These are phyloP conservation scores for Phalanger gymnotis DNA, from an alignment of 2,797 vertebrate genomes.

Conservation along the genomic window DNA sequence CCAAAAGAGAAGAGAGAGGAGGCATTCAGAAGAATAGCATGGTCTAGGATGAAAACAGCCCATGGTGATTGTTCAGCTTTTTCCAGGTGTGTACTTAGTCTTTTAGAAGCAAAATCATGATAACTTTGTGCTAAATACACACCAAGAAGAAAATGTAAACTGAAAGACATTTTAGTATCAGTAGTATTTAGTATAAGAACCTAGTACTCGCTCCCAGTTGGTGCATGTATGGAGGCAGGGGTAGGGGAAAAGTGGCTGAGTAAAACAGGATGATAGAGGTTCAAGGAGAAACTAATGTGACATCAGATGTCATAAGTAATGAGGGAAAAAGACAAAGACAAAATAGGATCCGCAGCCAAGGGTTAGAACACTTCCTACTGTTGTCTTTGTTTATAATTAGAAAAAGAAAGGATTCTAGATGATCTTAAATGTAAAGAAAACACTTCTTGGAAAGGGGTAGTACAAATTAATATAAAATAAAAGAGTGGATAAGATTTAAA, in stretches of 20 bases:
- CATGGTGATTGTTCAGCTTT: constrained; percentile 29
- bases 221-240: too few species aligned
- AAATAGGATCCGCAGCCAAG: not conserved
- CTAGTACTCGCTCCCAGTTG: not conserved
- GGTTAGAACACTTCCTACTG: not conserved
- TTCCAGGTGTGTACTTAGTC: constrained; percentile 40
- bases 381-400: not conserved
- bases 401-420: not conserved
- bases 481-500: too few species aligned
- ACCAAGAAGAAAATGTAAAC: constrained; percentile 37
- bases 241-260: not conserved
- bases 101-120: constrained; percentile 45
- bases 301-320: not conserved
- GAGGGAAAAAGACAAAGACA: not conserved
- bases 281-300: not conserved
- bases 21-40: not conserved
- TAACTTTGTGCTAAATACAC: constrained; percentile 23
- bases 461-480: too few species aligned
- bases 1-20: accelerated
- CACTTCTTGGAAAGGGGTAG: not conserved
- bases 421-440: not conserved
- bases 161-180: constrained; percentile 43
- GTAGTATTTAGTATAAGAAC: constrained; percentile 50
- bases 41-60: constrained; percentile 49
- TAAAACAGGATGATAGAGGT: not conserved